A percentile compares a stretch with the other conserved stretches of the same genome.
phyloP scores from a whole-genome alignment of 37 sponge, comb jelly and placozoan genomes.

The Agelas oroides region DNA sequence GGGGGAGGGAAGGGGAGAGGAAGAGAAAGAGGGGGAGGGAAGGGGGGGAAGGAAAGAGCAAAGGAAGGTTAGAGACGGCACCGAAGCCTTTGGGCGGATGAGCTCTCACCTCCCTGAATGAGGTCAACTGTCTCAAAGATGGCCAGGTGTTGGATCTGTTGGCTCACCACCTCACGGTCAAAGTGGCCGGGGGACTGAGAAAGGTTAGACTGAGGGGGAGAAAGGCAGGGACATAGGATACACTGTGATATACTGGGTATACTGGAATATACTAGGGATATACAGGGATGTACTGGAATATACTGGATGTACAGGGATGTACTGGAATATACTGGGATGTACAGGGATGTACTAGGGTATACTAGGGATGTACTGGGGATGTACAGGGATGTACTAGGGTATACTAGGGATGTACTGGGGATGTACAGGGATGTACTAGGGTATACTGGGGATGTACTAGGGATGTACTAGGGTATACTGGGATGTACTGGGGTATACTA shows the following conservation, averaged over 20 bases:
- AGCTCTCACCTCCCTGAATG: constrained; percentile 62
- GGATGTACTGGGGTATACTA: background rate
- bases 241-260: background rate
- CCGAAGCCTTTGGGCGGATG: too few relatives aligned
- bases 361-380: too few relatives aligned
- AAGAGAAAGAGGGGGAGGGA: too few relatives aligned
- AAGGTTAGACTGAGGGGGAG: constrained; percentile 50
- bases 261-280: background rate
- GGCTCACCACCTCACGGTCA: constrained; percentile 58
- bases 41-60: background rate
- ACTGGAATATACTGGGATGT: too few relatives aligned
- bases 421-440: background rate
- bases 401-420: too few relatives aligned
- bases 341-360: too few relatives aligned
- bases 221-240: background rate
- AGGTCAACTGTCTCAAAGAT: constrained; percentile 82
- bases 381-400: too few relatives aligned
- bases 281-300: background rate
- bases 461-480: background rate
- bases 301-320: too few relatives aligned
- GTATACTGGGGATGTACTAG: background rate
- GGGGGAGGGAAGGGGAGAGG: background rate
- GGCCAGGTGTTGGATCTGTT: constrained; percentile 69
- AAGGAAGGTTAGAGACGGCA: too few relatives aligned
- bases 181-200: constrained; percentile 71